Percentiles rank a stretch among this genome's conserved stretches.
Evolutionary conservation across 2,888 invertebrate species (phyloP).

Genomic region (Eupithecia dodoneata): DNA sequence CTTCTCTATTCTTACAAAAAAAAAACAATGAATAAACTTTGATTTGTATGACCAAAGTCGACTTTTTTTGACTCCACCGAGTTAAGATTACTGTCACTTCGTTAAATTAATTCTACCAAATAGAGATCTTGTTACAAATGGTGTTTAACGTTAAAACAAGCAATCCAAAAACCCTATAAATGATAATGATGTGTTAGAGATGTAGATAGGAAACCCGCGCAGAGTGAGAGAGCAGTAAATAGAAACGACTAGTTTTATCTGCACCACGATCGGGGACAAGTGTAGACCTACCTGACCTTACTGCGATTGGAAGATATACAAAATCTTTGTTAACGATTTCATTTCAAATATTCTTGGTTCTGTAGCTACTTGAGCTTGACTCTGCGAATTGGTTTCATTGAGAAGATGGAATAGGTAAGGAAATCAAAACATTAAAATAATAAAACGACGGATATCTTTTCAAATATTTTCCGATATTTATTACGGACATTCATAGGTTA

Average conservation of each 20-base stretch:
- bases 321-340: slow-evolving; percentile 24
- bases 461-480: background rate
- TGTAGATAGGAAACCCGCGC: slow-evolving; percentile 10
- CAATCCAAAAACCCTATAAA: background rate
- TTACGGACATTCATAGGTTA: background rate
- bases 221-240: slow-evolving; percentile 5
- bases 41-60: background rate
- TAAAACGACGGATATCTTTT: background rate
- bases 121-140: background rate
- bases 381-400: background rate
- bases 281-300: slow-evolving; percentile 26
- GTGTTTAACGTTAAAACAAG: background rate
- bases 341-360: slow-evolving; percentile 16
- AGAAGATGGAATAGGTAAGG: background rate
- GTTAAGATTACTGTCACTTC: background rate
- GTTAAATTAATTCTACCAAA: background rate
- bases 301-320: slow-evolving; percentile 21
- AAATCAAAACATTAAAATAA: background rate
- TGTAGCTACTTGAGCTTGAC: background rate
- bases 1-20: no score
- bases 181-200: slow-evolving; percentile 9
- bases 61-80: background rate
- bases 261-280: slow-evolving; percentile 30
- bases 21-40: no score
- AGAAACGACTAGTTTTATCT: slow-evolving; percentile 22